Base-by-base conservation (phyloP, 1,140 invertebrate genomes). In the Brachionus angularis region DNA sequence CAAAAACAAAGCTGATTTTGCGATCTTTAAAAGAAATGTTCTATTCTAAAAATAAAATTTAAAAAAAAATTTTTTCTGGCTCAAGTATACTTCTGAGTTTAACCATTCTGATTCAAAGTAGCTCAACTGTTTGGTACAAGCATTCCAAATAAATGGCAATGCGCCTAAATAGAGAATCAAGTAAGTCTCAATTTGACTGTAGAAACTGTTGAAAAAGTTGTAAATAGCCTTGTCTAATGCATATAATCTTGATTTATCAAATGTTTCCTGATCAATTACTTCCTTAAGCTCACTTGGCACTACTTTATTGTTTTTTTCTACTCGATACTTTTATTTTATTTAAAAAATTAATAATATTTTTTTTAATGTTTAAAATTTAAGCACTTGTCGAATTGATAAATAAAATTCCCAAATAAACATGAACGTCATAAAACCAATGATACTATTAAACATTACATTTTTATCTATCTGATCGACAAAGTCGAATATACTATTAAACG, bases 401-500 rank as follows among this genome's bases (percentile, higher is more conserved):
- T 70, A 70, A 29, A 25, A 31, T 18, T 70, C 67, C 67, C 67
- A 70, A 23, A 70, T 5, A 5, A 29, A 70, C 31, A 70, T 70
- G n/a, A 70, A 16, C n/a, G 46, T 50, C 14, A 50, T 52, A 42
- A 70, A 70, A 10, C 50, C n/a, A 10, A 70, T 36, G 5, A 53
- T 34, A 5, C 46, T 16, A 44, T 70, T 50, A 18, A 70, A 70
- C 18, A 70, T 27, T 18, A 33, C 39, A 47, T 29, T 23, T 39
- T 42, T 42, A 21, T 70, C 67, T 29, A 70, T 52, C 31, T 23
- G 5, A 42, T 70, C 67, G 67, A 70, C 46, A 70, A 70, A 70
- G 7, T 67, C 62, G 29, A 67, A 67, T 10, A 42, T 10, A 16
- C 10, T 16, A 16, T 42, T 42, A 10, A 42, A 42, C 16, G 10